Percentiles rank a stretch among this genome's conserved stretches.
Conservation (phyloP, 2,797 vertebrate genomes). For the Linurgus olivaceus region DNA sequence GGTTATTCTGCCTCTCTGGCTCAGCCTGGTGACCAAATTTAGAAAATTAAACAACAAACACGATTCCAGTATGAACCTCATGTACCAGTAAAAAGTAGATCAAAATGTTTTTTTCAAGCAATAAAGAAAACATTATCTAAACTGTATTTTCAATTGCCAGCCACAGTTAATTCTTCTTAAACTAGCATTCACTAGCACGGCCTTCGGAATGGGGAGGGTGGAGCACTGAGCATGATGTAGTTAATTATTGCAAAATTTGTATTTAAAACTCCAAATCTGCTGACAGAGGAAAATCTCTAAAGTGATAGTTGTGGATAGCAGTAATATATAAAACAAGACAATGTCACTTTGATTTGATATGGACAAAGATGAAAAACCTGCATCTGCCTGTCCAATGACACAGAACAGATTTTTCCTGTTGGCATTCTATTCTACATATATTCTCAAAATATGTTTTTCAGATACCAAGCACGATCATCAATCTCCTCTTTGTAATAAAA, state of each 20-base stretch:
- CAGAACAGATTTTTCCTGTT: slow-evolving; percentile 50
- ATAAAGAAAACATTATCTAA: neutral
- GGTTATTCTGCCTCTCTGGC: neutral
- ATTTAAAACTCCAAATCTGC: slow-evolving; percentile 29
- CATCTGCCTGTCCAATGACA: slow-evolving; percentile 36
- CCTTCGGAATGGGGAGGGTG: neutral
- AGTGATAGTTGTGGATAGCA: slow-evolving; percentile 16
- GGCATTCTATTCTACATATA: slow-evolving; percentile 48
- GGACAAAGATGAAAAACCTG: slow-evolving; percentile 32
- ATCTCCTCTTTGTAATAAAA: slow-evolving; percentile 20
- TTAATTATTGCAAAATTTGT: neutral
- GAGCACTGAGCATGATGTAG: neutral
- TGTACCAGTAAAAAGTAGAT: neutral
- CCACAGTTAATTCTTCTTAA: neutral
- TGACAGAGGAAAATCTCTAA: neutral
- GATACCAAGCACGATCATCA: neutral
- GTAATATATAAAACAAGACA: slow-evolving; percentile 22
- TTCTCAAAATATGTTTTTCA: slow-evolving; percentile 43
- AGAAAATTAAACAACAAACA: neutral
- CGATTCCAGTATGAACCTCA: rapidly evolving
- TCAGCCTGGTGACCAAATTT: neutral
- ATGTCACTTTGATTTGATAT: slow-evolving; percentile 52
- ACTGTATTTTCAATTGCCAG: neutral
- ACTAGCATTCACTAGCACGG: neutral
- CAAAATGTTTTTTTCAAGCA: neutral